Evolutionary conservation across 2,888 invertebrate species (phyloP).

Genomic region (Leuctra nigra): DNA sequence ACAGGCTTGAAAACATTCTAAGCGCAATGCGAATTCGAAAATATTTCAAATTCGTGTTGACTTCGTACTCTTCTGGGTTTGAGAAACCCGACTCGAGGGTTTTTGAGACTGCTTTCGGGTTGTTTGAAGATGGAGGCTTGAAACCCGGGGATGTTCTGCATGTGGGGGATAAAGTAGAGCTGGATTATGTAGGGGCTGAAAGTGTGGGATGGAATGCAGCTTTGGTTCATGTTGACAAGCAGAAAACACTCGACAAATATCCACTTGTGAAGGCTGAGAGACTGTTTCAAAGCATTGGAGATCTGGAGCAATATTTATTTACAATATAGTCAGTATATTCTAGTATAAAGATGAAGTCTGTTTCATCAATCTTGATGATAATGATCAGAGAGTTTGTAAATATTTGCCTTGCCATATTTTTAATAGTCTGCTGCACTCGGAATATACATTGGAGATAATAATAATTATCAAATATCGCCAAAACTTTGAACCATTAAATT

Average conservation of each 20-base stretch:
- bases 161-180: slow-evolving; percentile 68
- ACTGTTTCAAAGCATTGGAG: neutral
- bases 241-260: neutral
- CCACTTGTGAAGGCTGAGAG: neutral
- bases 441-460: too few species aligned
- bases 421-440: too few species aligned
- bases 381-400: too few species aligned
- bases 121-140: slow-evolving; percentile 37
- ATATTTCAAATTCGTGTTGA: slow-evolving; percentile 72
- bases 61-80: slow-evolving; percentile 65
- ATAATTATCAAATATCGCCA: too few species aligned
- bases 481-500: too few species aligned
- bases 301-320: neutral
- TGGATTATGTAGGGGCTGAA: slow-evolving; percentile 73
- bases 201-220: slow-evolving; percentile 69
- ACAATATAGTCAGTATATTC: neutral
- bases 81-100: slow-evolving; percentile 72
- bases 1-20: slow-evolving; percentile 63
- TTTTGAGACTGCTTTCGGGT: slow-evolving; percentile 46
- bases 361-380: too few species aligned
- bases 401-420: too few species aligned
- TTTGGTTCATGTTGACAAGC: slow-evolving; percentile 33
- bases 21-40: slow-evolving; percentile 55
- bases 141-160: slow-evolving; percentile 64
- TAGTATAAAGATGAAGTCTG: too few species aligned